A percentile compares a stretch with the other conserved stretches of the same genome.
phyloP scores from a whole-genome alignment of 2,888 invertebrate species.

The Geotrupes spiniger region DNA sequence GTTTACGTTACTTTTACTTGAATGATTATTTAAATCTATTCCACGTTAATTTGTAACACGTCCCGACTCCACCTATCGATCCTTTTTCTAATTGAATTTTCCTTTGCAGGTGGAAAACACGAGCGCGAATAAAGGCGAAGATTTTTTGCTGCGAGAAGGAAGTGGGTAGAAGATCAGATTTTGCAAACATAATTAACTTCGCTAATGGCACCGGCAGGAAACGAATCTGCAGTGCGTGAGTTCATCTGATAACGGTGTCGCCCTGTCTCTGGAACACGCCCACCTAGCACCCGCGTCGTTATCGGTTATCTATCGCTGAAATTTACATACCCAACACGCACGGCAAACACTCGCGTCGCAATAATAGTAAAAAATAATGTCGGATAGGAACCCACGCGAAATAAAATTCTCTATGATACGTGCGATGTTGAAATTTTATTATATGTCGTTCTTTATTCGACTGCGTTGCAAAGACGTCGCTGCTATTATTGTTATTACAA shows the following conservation, averaged over 20 bases:
- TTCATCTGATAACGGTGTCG: slow-evolving; percentile 32
- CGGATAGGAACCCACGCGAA: too few species aligned
- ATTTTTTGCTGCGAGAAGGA: not conserved
- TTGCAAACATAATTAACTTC: slow-evolving; percentile 10
- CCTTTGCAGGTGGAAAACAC: slow-evolving; percentile 10
- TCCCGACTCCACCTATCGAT: too few species aligned
- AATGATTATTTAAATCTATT: too few species aligned
- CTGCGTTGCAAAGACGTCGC: too few species aligned
- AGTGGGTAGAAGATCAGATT: not conserved
- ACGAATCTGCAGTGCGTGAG: slow-evolving; percentile 28
- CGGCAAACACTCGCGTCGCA: slow-evolving; percentile 6
- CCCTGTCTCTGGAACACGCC: slow-evolving; percentile 34
- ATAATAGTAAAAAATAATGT: too few species aligned
- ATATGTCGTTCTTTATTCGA: too few species aligned
- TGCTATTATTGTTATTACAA: too few species aligned
- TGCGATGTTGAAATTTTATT: too few species aligned
- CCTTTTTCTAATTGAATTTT: slow-evolving; percentile 9
- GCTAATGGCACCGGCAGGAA: slow-evolving; percentile 16
- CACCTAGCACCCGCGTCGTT: slow-evolving; percentile 30
- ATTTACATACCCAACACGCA: slow-evolving; percentile 28
- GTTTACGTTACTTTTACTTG: too few species aligned
- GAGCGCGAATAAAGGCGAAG: slow-evolving; percentile 8
- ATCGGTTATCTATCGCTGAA: slow-evolving; percentile 29
- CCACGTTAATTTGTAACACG: too few species aligned
- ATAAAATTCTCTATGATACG: too few species aligned